A percentile compares a stretch with the other conserved stretches of the same genome.
These are phyloP conservation scores for Patiria pectinifera DNA, from an alignment of 53 echinoderm and acorn worm species.

Conservation along the genomic window DNA sequence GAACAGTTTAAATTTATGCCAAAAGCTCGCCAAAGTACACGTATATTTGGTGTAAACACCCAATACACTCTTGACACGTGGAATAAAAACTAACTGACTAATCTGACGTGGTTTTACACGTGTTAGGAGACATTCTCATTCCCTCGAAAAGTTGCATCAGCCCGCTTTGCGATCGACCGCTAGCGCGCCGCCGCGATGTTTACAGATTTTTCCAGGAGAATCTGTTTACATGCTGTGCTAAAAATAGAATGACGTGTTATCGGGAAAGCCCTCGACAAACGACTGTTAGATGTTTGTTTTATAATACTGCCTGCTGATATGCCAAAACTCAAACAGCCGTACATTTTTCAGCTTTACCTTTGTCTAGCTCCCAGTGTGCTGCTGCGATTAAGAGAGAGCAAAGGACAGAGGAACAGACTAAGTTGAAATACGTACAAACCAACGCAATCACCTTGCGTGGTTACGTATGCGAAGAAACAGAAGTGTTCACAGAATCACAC, in stretches of 20 bases:
- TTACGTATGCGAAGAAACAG: not conserved
- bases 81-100: not conserved
- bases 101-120: constrained; percentile 38
- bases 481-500: not conserved
- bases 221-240: constrained; percentile 19
- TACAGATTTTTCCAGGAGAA: constrained; percentile 1
- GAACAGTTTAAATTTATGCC: not conserved
- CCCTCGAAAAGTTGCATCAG: constrained; percentile 40
- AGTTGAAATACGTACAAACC: not conserved
- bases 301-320: not conserved
- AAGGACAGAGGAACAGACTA: not conserved
- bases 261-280: constrained; percentile 29
- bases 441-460: not conserved
- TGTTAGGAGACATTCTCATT: constrained; percentile 16
- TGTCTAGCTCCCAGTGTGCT: not conserved
- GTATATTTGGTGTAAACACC: not conserved
- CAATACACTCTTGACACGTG: constrained; percentile 24
- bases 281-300: not conserved
- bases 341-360: not conserved
- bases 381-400: not conserved
- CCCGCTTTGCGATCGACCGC: not conserved
- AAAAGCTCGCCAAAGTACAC: constrained; percentile 13
- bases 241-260: constrained; percentile 43
- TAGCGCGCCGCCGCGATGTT: not conserved
- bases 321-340: not conserved